Evolutionary conservation across 2,113 vertebrate species (phyloP), one percentile per base, ranked within the genome.

Genomic region (Gobio gobio): DNA sequence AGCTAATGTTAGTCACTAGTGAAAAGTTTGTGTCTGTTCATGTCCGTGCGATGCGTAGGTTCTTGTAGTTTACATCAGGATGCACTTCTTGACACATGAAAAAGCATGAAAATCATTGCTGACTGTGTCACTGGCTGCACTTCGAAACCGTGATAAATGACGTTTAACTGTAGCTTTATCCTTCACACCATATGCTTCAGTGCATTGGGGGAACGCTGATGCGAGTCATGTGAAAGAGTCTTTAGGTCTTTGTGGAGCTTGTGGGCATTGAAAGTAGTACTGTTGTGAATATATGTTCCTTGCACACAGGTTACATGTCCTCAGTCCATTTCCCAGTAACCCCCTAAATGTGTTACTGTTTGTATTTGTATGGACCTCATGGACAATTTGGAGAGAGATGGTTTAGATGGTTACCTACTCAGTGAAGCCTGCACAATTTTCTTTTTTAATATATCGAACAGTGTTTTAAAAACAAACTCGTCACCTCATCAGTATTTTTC

Each of bases 271-370:
- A 68, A 68, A 51, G 61, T 49, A 9, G 64, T 78, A 66, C 59
- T 33, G 78, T 81, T 68, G 78, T 49, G 61, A 81, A 54, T 29
- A 33, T 40, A 68, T 45, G 66, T 81, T 51, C 45, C 79, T 81
- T 81, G 45, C 36, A 64, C 78, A 80, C 40, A 59, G 51, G 56
- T 61, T 78, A 58, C 43, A 43, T 80, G 43, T 78, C 22, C 20
- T n/a, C 54, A 7, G 33, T 14, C 54, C 51, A 45, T 79, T 79
- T 45, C 56, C 56, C 26, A 54, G 47, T 76, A 3, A 18, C 8
- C 6, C 73, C 58, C 3, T 36, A 77, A 77, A 56, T 59, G 76
- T 61, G 77, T 78, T 43, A 36, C 75, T 77, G 29, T 54, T 56
- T 56, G 54, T 7, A 43, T 78, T 78, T 58, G 24, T 43, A 59